Percentiles rank a stretch among this genome's conserved stretches.
Evolutionary conservation across 92 coral and sea anemone genomes (phyloP).

Genomic region (Umimayanthus chanpuru): DNA sequence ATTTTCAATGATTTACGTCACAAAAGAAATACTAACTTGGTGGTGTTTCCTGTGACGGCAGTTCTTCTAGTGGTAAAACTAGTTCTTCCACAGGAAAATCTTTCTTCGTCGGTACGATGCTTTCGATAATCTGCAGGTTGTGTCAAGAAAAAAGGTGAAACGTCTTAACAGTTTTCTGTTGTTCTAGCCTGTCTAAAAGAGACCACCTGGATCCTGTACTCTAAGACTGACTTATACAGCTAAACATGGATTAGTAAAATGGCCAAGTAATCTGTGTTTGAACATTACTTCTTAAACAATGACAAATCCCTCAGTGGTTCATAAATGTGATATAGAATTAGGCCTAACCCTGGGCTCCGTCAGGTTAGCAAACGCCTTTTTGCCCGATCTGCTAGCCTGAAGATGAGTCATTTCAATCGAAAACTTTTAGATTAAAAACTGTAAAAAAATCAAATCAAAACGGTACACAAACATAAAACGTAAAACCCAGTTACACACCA

Average conservation of each 20-base stretch:
- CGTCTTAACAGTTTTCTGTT: background rate
- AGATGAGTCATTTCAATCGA: background rate
- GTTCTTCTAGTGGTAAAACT: constrained; percentile 20
- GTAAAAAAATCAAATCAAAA: too few relatives aligned
- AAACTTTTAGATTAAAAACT: background rate
- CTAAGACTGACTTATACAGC: too few relatives aligned
- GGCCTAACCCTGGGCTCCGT: background rate
- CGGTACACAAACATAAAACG: background rate
- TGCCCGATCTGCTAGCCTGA: background rate
- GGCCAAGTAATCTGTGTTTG: too few relatives aligned
- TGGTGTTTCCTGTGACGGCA: constrained; percentile 6
- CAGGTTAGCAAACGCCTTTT: background rate
- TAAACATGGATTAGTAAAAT: too few relatives aligned
- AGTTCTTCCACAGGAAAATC: constrained; percentile 21
- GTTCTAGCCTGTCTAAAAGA: background rate
- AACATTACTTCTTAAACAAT: too few relatives aligned
- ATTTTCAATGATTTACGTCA: background rate
- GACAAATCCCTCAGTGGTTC: too few relatives aligned
- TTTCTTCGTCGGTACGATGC: constrained; percentile 12
- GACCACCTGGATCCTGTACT: too few relatives aligned
- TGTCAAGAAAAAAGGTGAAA: background rate
- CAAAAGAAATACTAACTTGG: constrained; percentile 26
- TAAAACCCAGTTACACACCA: constrained; percentile 18
- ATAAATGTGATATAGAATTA: too few relatives aligned
- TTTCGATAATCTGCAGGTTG: constrained; percentile 17